Base-by-base conservation (phyloP, 2,797 vertebrate species). In the Botia kubotai region DNA sequence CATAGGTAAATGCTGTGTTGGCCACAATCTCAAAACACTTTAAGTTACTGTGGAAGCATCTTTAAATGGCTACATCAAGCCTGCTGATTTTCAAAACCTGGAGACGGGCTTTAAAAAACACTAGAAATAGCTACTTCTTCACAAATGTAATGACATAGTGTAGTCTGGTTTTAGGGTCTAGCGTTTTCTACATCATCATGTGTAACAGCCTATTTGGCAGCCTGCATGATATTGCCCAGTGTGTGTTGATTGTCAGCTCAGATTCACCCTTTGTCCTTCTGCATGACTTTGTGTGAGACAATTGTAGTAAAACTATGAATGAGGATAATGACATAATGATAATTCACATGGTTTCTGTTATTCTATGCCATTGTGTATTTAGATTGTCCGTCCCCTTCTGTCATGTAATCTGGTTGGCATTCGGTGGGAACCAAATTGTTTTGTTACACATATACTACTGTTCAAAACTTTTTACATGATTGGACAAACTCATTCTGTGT, bases 1-100 rank as follows among this genome's bases (percentile, higher is more conserved):
- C 87, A 87, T 67, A 62, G 66, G 87, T 77, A 84, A 85, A 88
- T 86, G 77, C 84, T 36, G 67, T 87, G 84, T 78, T 82, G 72
- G 82, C 55, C 86, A 80, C 55, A 75, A 65, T 78, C 55, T 72
- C 75, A 72, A 73, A 86, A 83, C 57, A 68, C 48, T 53, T 46
- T 48, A 75, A 77, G 55, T 83, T 85, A 72, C 46, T 85, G 60
- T 79, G 33, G 10, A 72, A 43, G 63, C 84, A 79, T 79, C 4
- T 4, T 74, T 83, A 78, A 89, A 78, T 57, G 85, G 72, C 26
- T 63, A 72, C 6, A 72, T 83, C 23, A 72, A 36, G 19, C 29
- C 60, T 62, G 50, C 23, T 71, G 58, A 78, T 85, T 88, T 89
- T 50, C 2, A 62, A 50, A 78, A 19, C 1, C 19, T 19, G 21